Base-by-base conservation (phyloP, 1,140 invertebrate genomes). In the Atopsyche davidsoni region DNA sequence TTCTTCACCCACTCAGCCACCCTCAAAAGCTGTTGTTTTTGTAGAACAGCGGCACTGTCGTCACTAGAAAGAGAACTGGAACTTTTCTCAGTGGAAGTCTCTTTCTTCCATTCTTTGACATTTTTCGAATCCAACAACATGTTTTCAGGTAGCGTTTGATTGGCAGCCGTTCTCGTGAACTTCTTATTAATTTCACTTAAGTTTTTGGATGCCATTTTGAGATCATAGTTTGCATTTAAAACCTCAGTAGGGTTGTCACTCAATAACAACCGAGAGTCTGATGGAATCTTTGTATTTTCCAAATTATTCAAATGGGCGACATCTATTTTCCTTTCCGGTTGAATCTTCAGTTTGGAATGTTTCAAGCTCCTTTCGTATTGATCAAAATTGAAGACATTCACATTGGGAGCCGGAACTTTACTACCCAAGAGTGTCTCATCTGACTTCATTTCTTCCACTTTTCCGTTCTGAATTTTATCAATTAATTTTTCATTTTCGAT, bases 1-100 rank as follows among this genome's bases (percentile, higher is more conserved):
- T 77, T 76, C 59, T 81, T 77, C 16, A 82, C 79, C 81, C 81
- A 83, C 49, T 85, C 80, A 1, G 81, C 81, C 6, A 85, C 81
- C 48, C 82, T 70, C 14, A 80, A 77, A 32, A 83, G 61, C 42
- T 83, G 81, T 36, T 79, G 77, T 11, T 78, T 76, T 48, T 78
- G 70, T 18, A 79, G 44, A 35, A 74, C 46, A n/a, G 69, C 70
- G 1, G 72, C 72, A 41, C 72, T 74, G 28, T 74, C 72, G 32
- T 74, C 72, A 36, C 72, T 74, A 3, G 72, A 74, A 19, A 74
- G 46, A 1, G 72, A 74, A 52, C 72, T 74, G 1, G 70, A 72
- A 40, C 72, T 74, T 45, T 74, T 70, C 46, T 74, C 72, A 38
- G 70, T 73, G 7, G 67, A 71, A 41, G 67, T 68, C 3, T 67